These are phyloP conservation scores for Actenoides lindsayi DNA, from an alignment of 2,113 vertebrate genomes.

Conservation along the genomic window DNA sequence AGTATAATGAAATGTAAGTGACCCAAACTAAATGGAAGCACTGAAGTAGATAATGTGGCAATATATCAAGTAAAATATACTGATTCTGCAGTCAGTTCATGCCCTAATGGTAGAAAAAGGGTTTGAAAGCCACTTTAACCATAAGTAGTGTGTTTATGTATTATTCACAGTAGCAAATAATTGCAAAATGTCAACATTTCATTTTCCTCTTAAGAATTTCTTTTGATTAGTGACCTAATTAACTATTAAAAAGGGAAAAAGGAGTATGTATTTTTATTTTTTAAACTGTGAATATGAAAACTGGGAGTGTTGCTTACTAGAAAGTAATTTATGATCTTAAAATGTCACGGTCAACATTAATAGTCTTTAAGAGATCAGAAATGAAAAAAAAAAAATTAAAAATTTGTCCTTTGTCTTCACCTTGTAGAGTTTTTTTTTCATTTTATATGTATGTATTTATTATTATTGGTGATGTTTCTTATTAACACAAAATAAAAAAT, in stretches of 20 bases:
- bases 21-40: slow-evolving; percentile 54
- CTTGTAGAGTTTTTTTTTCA: not conserved
- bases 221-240: slow-evolving; percentile 81
- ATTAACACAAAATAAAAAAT: slow-evolving; percentile 37
- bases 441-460: not conserved
- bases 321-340: slow-evolving; percentile 67
- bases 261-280: slow-evolving; percentile 23
- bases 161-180: slow-evolving; percentile 79
- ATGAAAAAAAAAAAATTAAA: slow-evolving; percentile 56
- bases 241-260: slow-evolving; percentile 70
- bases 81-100: slow-evolving; percentile 61
- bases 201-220: slow-evolving; percentile 76
- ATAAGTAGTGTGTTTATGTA: slow-evolving; percentile 78
- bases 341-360: slow-evolving; percentile 68
- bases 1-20: slow-evolving; percentile 57
- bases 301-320: slow-evolving; percentile 16
- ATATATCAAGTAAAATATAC: slow-evolving; percentile 52
- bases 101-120: slow-evolving; percentile 64
- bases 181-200: slow-evolving; percentile 80
- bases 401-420: not conserved
- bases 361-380: slow-evolving; percentile 20
- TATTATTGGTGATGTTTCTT: not conserved
- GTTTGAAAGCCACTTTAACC: slow-evolving; percentile 72
- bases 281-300: slow-evolving; percentile 58
- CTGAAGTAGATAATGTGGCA: slow-evolving; percentile 28